Evolutionary conservation across 2,113 vertebrate species (phyloP).

Genomic region (Clarias macrocephalus): DNA sequence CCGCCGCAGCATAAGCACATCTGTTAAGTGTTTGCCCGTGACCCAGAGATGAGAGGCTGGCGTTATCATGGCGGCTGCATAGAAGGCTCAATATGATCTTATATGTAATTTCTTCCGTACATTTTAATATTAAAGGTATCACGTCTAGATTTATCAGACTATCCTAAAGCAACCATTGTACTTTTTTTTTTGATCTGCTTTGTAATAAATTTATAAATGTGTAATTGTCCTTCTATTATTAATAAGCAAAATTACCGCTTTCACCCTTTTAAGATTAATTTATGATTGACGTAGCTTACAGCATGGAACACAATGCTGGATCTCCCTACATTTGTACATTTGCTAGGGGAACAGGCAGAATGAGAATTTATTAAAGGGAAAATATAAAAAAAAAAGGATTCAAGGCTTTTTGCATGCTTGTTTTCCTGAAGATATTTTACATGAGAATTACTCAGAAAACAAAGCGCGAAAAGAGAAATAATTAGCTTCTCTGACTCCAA

Average conservation of each 20-base stretch:
- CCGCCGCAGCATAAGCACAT: too few relatives aligned
- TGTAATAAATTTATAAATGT: too few relatives aligned
- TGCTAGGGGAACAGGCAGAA: slow-evolving; percentile 29
- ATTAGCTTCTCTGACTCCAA: slow-evolving; percentile 65
- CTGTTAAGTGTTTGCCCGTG: too few relatives aligned
- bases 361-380: slow-evolving; percentile 62
- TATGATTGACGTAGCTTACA: too few relatives aligned
- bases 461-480: slow-evolving; percentile 56
- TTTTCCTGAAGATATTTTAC: slow-evolving; percentile 55
- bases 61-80: too few relatives aligned
- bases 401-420: slow-evolving; percentile 40
- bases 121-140: too few relatives aligned
- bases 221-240: not conserved
- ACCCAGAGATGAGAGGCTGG: too few relatives aligned
- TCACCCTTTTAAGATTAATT: not conserved
- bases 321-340: not conserved
- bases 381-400: slow-evolving; percentile 60
- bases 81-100: too few relatives aligned
- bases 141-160: too few relatives aligned
- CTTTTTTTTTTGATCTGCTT: not conserved
- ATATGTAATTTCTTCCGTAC: too few relatives aligned
- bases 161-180: not conserved
- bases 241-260: not conserved
- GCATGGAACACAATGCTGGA: not conserved
- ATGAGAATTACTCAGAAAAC: slow-evolving; percentile 43